Base-by-base conservation (phyloP, 2,888 invertebrate genomes). In the Tenthredo scrophulariae region DNA sequence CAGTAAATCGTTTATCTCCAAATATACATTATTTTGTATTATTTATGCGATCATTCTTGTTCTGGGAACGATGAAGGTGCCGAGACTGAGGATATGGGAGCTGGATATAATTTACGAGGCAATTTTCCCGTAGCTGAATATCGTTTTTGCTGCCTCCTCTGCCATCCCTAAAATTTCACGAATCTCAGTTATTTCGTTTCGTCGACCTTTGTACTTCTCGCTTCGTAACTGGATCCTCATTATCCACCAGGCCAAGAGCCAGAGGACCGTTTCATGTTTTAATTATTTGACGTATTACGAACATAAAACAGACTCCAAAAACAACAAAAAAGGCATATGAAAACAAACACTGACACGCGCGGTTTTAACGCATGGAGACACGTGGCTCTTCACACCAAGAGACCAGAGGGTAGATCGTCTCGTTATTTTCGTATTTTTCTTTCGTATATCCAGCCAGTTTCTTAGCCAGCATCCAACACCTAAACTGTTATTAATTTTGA, bases 331-430 rank as follows among this genome's bases (percentile, higher is more conserved):
- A 62, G 13, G 62, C n/a, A 80, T 54, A 26, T 13, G 40, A 80
- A 80, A 80, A 80, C 62, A 80, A 80, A 80, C 80, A n/a, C 33
- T 26, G 58, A 15, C 80, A 80, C 80, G 80, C 54, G 77, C 77
- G 15, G 54, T n/a, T 54, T 6, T 5, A 77, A 26, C 74, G 9
- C 22, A 6, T 37, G 26, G 37, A 22, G 62, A 37, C 80, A 80
- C 80, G 80, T 80, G 80, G 58, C 80, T 62, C 18, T 54, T 77
- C 13, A 33, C 54, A 33, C 77, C n/a, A 43, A 9, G 72, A 43
- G 43, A 74, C 67, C 62, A 26, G 22, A 62, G 22, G 22, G 62
- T 10, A 22, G 9, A 9, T 26, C n/a, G 15, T 26, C 15, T 77
- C 26, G 15, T 50, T 54, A 46, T 54, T 54, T 5, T 22, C 18